These are phyloP conservation scores for Mastacembelus armatus DNA, from an alignment of 2,797 vertebrate genomes.

Conservation along the genomic window DNA sequence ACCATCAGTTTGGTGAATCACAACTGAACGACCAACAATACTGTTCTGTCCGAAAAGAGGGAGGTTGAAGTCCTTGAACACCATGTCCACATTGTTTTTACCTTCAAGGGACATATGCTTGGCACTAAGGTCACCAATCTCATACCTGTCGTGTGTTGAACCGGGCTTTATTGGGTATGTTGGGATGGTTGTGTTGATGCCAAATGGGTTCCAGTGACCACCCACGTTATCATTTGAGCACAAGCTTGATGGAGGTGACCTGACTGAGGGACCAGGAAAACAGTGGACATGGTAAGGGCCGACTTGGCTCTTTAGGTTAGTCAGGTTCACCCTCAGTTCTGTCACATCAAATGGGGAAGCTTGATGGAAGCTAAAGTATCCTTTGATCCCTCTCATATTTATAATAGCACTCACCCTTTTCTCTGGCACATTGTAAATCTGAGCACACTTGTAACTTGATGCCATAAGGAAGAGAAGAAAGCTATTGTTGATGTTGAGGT, in stretches of 20 bases:
- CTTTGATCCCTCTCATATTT: slow-evolving; percentile 82
- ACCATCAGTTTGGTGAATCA: slow-evolving; percentile 73
- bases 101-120: slow-evolving; percentile 78
- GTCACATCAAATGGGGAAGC: slow-evolving; percentile 84
- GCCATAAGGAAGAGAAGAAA: slow-evolving; percentile 71
- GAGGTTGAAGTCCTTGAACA: slow-evolving; percentile 82
- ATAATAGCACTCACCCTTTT: slow-evolving; percentile 78
- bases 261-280: slow-evolving; percentile 80
- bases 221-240: slow-evolving; percentile 83
- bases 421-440: slow-evolving; percentile 63
- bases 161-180: slow-evolving; percentile 73
- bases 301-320: slow-evolving; percentile 67
- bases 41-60: slow-evolving; percentile 87
- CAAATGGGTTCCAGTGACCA: slow-evolving; percentile 86
- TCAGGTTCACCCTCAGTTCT: slow-evolving; percentile 74
- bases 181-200: slow-evolving; percentile 42
- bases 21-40: slow-evolving; percentile 86
- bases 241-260: slow-evolving; percentile 34
- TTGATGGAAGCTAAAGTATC: slow-evolving; percentile 81
- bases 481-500: slow-evolving; percentile 4
- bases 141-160: slow-evolving; percentile 83
- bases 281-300: slow-evolving; percentile 82
- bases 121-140: slow-evolving; percentile 83
- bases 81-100: slow-evolving; percentile 2
- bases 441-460: slow-evolving; percentile 72